Evolutionary conservation across 2,888 invertebrate genomes (phyloP), one percentile per base, ranked within the genome.

Genomic region (Yponomeuta plumbellus): DNA sequence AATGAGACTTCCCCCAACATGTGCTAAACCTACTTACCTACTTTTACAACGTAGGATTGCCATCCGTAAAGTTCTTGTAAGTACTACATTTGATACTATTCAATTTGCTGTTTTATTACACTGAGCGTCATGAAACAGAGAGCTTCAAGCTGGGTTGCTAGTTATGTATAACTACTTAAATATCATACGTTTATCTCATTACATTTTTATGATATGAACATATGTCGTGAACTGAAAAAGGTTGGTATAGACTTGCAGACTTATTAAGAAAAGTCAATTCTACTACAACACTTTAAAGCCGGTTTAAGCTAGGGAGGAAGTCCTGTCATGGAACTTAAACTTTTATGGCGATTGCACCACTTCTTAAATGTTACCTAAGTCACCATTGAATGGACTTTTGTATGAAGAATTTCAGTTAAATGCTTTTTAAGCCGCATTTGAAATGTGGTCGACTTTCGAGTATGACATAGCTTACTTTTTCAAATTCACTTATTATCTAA

Each of bases 81-180:
- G n/a, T 34, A 62, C 62, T 40, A 62, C 34, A 40, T 20, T 62
- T 34, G 64, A 68, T 68, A 64, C 63, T 64, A 64, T 68, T 68
- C 67, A 66, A 68, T 68, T 64, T 66, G 22, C 56, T 26, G 34
- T 59, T 68, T 67, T 66, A 68, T 68, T 66, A 39, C 64, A 52
- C 64, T 39, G 64, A 56, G 63, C 59, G 59, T 64, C 64, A 61
- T 68, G 64, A 68, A 68, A 56, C 59, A n/a, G 59, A 63, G 62
- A 59, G 59, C 57, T 57, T 57, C 17, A 13, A n/a, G 21, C 22
- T 58, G 6, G 6, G 58, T 58, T 6, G 11, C 58, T 59, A 11
- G 6, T 8, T 58, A 20, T 22, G 2, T 21, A 59, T 2, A 20
- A 39, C 20, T 58, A 58, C 21, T n/a, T 65, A 68, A 17, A 5